A percentile compares a stretch with the other conserved stretches of the same genome.
Evolutionary conservation across 2,113 vertebrate genomes (phyloP).

Genomic region (Amblyopsis rosae): DNA sequence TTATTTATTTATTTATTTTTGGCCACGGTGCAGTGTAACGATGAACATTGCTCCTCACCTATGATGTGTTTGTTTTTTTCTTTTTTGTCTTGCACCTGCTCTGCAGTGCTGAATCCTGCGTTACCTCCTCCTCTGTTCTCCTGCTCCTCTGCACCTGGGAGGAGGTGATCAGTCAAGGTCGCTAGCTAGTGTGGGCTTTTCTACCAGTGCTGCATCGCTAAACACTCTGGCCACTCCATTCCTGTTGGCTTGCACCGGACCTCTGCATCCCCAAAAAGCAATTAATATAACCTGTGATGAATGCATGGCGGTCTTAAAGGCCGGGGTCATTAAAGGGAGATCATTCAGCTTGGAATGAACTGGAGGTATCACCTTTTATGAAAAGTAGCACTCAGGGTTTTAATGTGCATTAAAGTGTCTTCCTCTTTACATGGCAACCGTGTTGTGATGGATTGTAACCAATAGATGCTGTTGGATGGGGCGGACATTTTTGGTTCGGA

Average conservation of each 20-base stretch:
- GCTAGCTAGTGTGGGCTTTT: slow-evolving; percentile 16
- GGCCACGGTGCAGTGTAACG: too few species aligned
- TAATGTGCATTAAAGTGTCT: background rate
- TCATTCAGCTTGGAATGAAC: slow-evolving; percentile 26
- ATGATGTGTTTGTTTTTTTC: slow-evolving; percentile 4
- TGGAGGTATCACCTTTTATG: background rate
- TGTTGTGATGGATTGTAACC: too few species aligned
- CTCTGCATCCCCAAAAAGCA: slow-evolving; percentile 37
- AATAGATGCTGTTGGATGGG: too few species aligned
- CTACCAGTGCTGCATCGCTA: slow-evolving; percentile 44
- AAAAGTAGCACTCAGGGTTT: background rate
- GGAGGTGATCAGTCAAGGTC: slow-evolving; percentile 63
- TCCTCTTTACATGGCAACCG: too few species aligned
- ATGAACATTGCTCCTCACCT: slow-evolving; percentile 1
- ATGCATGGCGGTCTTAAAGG: slow-evolving; percentile 7
- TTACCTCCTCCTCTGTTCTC: slow-evolving; percentile 11
- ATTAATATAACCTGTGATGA: slow-evolving; percentile 49
- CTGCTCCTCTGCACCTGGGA: slow-evolving; percentile 5
- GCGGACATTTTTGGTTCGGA: too few species aligned
- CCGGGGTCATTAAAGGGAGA: background rate
- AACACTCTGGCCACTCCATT: slow-evolving; percentile 30
- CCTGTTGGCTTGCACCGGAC: slow-evolving; percentile 38
- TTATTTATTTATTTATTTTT: too few species aligned
- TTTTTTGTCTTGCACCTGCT: slow-evolving; percentile 22
- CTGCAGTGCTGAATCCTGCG: slow-evolving; percentile 57